Evolutionary conservation across 64 coral and sea anemone species (phyloP).

Genomic region (Astreopora myriophthalma): DNA sequence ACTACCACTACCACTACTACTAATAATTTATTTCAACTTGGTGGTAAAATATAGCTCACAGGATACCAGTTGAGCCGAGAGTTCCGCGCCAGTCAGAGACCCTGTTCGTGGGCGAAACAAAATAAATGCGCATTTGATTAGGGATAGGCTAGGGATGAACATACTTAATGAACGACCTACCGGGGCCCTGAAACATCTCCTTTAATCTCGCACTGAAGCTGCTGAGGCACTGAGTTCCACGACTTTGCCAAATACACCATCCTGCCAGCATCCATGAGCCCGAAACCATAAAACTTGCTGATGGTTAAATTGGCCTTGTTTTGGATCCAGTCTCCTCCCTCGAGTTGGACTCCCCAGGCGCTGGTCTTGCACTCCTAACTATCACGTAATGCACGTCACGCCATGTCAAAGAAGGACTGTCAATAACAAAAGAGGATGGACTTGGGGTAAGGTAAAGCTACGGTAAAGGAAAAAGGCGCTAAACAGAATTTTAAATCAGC

Average conservation of each 20-base stretch:
- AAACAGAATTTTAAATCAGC: too few species aligned
- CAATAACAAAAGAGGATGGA: background rate
- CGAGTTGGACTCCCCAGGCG: background rate
- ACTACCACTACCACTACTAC: too few species aligned
- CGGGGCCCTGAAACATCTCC: background rate
- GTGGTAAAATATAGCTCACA: too few species aligned
- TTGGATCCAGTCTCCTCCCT: background rate
- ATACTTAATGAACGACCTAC: too few species aligned
- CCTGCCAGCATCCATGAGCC: background rate
- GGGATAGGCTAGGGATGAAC: too few species aligned
- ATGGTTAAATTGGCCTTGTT: background rate
- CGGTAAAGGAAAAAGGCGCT: too few species aligned
- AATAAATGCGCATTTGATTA: too few species aligned
- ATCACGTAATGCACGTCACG: conserved; percentile 33
- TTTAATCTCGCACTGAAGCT: conserved; percentile 17
- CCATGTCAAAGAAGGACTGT: background rate
- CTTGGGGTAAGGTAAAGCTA: too few species aligned
- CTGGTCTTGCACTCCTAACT: conserved; percentile 19
- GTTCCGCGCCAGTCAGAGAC: too few species aligned
- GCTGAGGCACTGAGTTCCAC: background rate
- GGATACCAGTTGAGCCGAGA: too few species aligned
- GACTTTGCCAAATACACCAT: conserved; percentile 5
- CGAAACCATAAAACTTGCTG: conserved; percentile 30
- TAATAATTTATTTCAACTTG: too few species aligned
- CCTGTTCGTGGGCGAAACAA: too few species aligned